Evolutionary conservation across 2,888 invertebrate genomes (phyloP).

Genomic region (Leuctra nigra): DNA sequence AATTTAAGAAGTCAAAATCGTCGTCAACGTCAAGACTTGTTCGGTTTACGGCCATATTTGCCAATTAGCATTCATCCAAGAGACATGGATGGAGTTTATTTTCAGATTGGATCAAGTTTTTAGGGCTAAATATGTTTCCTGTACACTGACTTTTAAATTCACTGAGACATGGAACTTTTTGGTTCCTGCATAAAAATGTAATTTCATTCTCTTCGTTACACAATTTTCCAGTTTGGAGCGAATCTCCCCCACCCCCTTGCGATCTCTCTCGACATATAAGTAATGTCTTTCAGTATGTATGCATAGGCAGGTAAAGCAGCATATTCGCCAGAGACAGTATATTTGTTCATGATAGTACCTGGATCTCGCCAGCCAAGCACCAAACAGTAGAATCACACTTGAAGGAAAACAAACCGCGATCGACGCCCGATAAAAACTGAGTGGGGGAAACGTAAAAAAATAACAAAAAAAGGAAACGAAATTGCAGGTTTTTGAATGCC

Average conservation of each 20-base stretch:
- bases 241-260: no score
- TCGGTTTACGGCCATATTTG: no score
- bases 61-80: no score
- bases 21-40: no score
- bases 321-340: slow-evolving; percentile 7
- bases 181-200: neutral
- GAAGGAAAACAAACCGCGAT: slow-evolving; percentile 14
- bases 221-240: neutral
- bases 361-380: no score
- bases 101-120: no score
- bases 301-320: neutral
- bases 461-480: neutral
- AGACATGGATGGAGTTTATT: no score
- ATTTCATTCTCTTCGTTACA: neutral
- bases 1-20: no score
- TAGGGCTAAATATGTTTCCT: no score
- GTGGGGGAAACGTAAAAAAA: neutral
- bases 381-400: slow-evolving; percentile 11
- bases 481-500: slow-evolving; percentile 16
- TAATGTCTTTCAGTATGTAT: neutral
- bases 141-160: no score
- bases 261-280: neutral
- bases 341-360: neutral
- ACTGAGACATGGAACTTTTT: no score
- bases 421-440: slow-evolving; percentile 13